A percentile compares a stretch with the other conserved stretches of the same genome.
Evolutionary conservation across 2,113 vertebrate genomes (phyloP).

Genomic region (Xiphophorus couchianus): DNA sequence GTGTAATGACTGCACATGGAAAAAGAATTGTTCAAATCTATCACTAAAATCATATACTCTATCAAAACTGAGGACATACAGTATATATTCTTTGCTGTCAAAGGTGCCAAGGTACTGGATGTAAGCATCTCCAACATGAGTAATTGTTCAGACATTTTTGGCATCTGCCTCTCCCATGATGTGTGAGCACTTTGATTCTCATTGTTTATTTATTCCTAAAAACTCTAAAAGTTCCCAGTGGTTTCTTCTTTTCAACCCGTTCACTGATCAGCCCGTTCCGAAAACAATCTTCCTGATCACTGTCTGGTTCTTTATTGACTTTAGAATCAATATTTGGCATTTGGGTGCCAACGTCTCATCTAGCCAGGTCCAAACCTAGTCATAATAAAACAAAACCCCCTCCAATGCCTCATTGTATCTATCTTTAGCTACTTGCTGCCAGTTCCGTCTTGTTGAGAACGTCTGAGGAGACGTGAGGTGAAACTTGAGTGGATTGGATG

Average conservation of each 20-base stretch:
- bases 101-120: neutral
- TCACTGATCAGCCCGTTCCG: conserved; percentile 8
- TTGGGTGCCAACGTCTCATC: conserved; percentile 53
- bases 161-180: conserved; percentile 4
- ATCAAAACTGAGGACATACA: neutral
- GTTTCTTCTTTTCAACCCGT: conserved; percentile 9
- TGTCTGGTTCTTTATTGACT: conserved; percentile 33
- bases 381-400: conserved; percentile 68
- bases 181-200: neutral
- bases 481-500: conserved; percentile 56
- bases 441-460: conserved; percentile 69
- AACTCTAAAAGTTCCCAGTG: conserved; percentile 26
- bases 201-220: conserved; percentile 15
- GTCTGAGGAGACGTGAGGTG: conserved; percentile 73
- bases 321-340: conserved; percentile 29
- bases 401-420: conserved; percentile 64
- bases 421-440: conserved; percentile 75
- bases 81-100: neutral
- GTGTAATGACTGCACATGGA: too few species aligned
- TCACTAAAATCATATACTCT: too few species aligned
- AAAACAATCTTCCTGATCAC: conserved; percentile 35
- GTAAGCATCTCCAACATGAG: neutral
- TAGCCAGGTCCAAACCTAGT: conserved; percentile 62
- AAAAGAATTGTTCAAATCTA: too few species aligned
- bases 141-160: conserved; percentile 8